Conservation (phyloP, 2,797 vertebrate species). For the Enteromius anoplus region DNA sequence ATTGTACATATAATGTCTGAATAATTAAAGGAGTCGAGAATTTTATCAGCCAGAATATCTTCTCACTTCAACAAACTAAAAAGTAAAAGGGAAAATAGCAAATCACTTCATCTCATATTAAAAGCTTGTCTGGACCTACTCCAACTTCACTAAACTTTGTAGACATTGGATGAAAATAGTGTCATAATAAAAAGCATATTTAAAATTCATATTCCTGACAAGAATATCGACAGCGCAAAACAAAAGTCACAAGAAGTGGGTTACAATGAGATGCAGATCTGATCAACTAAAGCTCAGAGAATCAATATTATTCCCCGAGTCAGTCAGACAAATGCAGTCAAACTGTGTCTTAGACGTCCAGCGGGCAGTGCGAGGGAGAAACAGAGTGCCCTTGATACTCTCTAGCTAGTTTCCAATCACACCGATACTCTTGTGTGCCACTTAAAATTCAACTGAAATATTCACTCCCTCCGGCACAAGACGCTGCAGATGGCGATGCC, state of each 20-base stretch:
- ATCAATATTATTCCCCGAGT: slow-evolving; percentile 31
- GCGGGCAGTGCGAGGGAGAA: slow-evolving; percentile 19
- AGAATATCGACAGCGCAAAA: not conserved
- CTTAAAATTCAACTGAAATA: slow-evolving; percentile 56
- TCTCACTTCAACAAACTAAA: not conserved
- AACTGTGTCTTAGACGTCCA: slow-evolving; percentile 16
- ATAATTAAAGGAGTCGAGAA: not conserved
- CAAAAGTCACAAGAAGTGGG: not conserved
- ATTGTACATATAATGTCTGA: not conserved
- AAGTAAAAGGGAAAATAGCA: not conserved
- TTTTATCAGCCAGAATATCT: not conserved
- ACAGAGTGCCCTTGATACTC: slow-evolving; percentile 47
- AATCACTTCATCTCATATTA: not conserved
- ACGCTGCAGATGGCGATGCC: slow-evolving; percentile 36
- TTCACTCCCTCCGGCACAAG: slow-evolving; percentile 53
- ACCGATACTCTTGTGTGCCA: slow-evolving; percentile 39
- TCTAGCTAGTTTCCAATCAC: slow-evolving; percentile 49
- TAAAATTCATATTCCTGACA: not conserved
- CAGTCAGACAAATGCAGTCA: slow-evolving; percentile 24
- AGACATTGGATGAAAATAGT: not conserved
- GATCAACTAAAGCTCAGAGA: slow-evolving; percentile 29
- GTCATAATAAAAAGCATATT: not conserved
- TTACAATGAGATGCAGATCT: slow-evolving; percentile 22
- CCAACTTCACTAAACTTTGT: not conserved
- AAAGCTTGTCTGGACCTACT: not conserved